These are phyloP conservation scores for Piprites chloris DNA, from an alignment of 2,113 vertebrate species.

Conservation along the genomic window DNA sequence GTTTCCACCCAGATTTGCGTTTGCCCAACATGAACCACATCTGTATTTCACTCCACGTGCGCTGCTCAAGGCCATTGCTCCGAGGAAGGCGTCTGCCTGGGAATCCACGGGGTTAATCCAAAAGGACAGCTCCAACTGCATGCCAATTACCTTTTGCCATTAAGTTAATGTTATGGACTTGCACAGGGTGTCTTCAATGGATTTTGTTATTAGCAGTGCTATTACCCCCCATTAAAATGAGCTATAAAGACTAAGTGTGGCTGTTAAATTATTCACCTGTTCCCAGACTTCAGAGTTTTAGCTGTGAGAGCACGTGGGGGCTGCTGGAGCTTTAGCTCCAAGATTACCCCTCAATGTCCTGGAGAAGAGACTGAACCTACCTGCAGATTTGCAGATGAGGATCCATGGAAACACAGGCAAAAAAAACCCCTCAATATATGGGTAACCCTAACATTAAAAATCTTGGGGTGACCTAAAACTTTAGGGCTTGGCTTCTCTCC, in stretches of 20 bases:
- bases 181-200: slow-evolving; percentile 64
- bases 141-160: slow-evolving; percentile 75
- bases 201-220: slow-evolving; percentile 72
- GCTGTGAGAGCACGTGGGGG: not conserved
- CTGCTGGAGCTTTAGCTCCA: not conserved
- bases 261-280: slow-evolving; percentile 72
- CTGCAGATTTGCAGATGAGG: not conserved
- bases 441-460: not conserved
- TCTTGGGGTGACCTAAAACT: not conserved
- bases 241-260: slow-evolving; percentile 39
- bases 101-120: slow-evolving; percentile 68
- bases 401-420: not conserved
- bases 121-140: slow-evolving; percentile 44
- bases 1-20: not conserved
- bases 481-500: not conserved
- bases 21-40: not conserved
- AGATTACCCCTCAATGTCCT: not conserved
- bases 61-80: not conserved
- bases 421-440: not conserved
- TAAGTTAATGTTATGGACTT: slow-evolving; percentile 78
- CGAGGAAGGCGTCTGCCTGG: slow-evolving; percentile 13
- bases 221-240: slow-evolving; percentile 72
- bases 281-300: slow-evolving; percentile 58
- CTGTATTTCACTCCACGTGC: not conserved
- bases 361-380: not conserved